These are phyloP conservation scores for Leptopilina syphax DNA, from an alignment of 2,888 invertebrate species.

Conservation along the genomic window DNA sequence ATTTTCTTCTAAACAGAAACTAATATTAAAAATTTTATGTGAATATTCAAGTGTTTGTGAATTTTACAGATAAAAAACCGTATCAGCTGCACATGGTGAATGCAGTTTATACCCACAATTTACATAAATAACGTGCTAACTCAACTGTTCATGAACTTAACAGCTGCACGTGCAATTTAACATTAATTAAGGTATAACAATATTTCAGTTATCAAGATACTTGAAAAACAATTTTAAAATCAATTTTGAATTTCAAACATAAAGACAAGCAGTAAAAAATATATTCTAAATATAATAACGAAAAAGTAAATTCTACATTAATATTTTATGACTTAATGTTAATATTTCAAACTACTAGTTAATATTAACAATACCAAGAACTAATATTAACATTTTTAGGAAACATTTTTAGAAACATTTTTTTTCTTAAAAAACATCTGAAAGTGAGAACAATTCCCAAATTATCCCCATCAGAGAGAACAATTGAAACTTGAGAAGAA, in stretches of 20 bases:
- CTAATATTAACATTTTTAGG: no score
- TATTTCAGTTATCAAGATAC: neutral
- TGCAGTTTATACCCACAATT: conserved; percentile 21
- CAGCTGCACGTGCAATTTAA: conserved; percentile 11
- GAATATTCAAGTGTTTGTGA: neutral
- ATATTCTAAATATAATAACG: neutral
- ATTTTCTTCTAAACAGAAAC: no score
- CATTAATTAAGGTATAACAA: neutral
- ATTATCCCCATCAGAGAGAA: neutral
- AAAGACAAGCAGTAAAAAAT: no score
- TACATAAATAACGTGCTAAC: conserved; percentile 20
- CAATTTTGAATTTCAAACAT: no score
- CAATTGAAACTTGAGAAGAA: conserved; percentile 2
- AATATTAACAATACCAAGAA: no score
- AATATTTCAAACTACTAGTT: no score
- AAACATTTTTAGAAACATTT: no score
- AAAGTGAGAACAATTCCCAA: neutral
- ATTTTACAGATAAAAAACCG: neutral
- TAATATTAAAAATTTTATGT: neutral
- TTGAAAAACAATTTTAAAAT: neutral
- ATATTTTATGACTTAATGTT: no score
- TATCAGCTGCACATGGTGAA: neutral
- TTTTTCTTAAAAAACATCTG: neutral
- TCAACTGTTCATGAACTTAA: neutral
- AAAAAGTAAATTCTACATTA: no score